These are phyloP conservation scores for Polyommatus icarus DNA, from an alignment of 2,888 invertebrate genomes.

Conservation along the genomic window DNA sequence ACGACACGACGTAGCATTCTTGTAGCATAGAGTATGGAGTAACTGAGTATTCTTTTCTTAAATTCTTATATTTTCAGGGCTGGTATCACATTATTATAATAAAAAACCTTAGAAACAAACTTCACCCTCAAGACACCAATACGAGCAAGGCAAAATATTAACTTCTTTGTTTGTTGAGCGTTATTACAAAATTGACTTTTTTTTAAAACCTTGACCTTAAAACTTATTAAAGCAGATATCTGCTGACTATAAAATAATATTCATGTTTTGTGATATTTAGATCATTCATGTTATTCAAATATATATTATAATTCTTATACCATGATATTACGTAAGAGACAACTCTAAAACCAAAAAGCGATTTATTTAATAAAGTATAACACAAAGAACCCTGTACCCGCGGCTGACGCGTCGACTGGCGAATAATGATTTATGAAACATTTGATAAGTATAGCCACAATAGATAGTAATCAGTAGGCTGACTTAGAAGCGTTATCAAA, in stretches of 20 bases:
- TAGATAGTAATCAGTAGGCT: too few species aligned
- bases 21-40: neutral
- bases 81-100: neutral
- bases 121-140: neutral
- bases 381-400: neutral
- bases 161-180: neutral
- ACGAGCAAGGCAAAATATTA: neutral
- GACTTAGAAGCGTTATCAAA: too few species aligned
- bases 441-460: neutral
- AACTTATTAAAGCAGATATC: too few species aligned
- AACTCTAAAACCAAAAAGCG: neutral
- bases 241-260: too few species aligned
- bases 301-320: neutral
- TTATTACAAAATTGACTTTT: neutral
- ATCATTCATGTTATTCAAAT: too few species aligned
- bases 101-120: neutral
- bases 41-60: too few species aligned
- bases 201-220: neutral
- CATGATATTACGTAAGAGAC: neutral
- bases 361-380: neutral
- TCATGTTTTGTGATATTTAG: neutral
- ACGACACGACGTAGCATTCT: neutral
- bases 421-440: constrained; percentile 19
- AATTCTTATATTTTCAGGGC: neutral
- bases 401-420: neutral